These are phyloP conservation scores for Microcebus tavaratra DNA, from an alignment of 2,113 vertebrate species.

Conservation along the genomic window DNA sequence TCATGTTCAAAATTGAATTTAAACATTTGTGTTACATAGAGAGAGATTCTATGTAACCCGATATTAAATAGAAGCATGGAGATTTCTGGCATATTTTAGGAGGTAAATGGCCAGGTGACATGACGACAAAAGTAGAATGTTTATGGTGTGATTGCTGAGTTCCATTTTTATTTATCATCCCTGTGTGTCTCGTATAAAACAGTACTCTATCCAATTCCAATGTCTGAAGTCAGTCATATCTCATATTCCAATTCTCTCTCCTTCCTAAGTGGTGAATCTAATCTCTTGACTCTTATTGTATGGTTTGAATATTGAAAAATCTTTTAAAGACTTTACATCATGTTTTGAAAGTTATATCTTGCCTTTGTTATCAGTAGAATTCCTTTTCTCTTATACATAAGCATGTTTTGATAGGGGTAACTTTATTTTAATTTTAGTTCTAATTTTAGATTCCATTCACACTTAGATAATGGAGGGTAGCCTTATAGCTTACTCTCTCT, in stretches of 20 bases:
- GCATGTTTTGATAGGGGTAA: not conserved
- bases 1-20: not conserved
- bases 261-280: not conserved
- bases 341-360: not conserved
- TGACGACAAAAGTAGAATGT: not conserved
- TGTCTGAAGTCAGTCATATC: not conserved
- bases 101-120: not conserved
- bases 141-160: not conserved
- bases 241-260: not conserved
- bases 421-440: conserved; percentile 13
- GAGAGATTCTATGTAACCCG: not conserved
- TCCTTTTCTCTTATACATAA: not conserved
- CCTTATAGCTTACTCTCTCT: not conserved
- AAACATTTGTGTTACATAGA: not conserved
- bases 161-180: not conserved
- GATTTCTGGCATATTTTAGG: not conserved
- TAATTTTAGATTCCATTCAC: not conserved
- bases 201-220: not conserved
- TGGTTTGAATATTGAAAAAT: not conserved
- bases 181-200: not conserved
- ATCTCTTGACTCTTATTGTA: not conserved
- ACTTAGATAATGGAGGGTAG: not conserved
- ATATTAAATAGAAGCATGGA: not conserved
- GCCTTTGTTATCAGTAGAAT: not conserved
- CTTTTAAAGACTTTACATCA: not conserved